Percentiles rank a stretch among this genome's conserved stretches.
Conservation (phyloP, 2,113 vertebrate genomes). For the Dissostichus mawsoni region DNA sequence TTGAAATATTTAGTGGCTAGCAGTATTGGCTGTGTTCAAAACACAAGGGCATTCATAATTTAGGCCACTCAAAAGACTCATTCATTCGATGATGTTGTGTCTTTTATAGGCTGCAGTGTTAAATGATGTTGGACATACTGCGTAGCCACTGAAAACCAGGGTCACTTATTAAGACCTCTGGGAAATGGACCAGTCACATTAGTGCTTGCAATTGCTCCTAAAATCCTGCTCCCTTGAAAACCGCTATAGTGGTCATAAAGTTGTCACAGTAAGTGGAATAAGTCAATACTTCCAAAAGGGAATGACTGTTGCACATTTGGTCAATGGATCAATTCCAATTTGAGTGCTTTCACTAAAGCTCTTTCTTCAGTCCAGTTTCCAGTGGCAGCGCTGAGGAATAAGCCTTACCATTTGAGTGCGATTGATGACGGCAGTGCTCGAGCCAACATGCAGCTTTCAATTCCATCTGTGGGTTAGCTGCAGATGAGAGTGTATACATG, state of each 20-base stretch:
- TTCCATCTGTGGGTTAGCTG: constrained; percentile 50
- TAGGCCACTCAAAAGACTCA: constrained; percentile 60
- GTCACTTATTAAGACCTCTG: constrained; percentile 68
- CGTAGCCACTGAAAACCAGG: constrained; percentile 66
- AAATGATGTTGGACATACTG: constrained; percentile 59
- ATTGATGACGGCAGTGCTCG: constrained; percentile 46
- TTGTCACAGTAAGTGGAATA: constrained; percentile 73
- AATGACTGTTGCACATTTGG: constrained; percentile 54
- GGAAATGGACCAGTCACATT: constrained; percentile 67
- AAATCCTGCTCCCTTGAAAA: constrained; percentile 63
- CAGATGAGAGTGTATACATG: constrained; percentile 36
- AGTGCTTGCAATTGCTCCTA: constrained; percentile 61
- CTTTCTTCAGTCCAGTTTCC: constrained; percentile 55
- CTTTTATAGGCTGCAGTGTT: constrained; percentile 52
- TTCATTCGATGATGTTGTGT: constrained; percentile 57
- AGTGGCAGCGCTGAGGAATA: constrained; percentile 68
- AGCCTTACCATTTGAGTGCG: constrained; percentile 60
- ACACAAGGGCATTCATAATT: constrained; percentile 59
- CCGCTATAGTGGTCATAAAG: constrained; percentile 72
- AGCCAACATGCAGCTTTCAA: constrained; percentile 51
- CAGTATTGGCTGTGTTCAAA: constrained; percentile 41
- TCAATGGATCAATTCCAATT: constrained; percentile 71
- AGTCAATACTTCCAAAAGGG: constrained; percentile 69
- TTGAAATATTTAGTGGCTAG: constrained; percentile 53
- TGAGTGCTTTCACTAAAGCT: constrained; percentile 70